phyloP scores from a whole-genome alignment of 2,113 vertebrate species.

The Andinoacara biseriatus region DNA sequence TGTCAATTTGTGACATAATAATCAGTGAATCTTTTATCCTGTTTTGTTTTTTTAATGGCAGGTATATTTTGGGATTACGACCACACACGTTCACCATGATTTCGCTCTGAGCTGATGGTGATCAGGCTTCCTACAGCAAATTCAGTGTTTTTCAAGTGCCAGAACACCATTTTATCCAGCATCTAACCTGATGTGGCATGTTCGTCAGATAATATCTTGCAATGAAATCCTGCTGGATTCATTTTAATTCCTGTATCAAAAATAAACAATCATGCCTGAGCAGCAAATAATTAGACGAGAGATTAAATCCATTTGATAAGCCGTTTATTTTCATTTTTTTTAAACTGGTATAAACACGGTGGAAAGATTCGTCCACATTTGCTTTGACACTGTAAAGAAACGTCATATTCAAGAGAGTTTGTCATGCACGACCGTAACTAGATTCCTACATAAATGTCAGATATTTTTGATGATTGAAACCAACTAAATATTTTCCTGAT shows the following conservation, averaged over 20 bases:
- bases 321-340: neutral
- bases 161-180: neutral
- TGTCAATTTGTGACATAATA: neutral
- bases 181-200: conserved; percentile 4
- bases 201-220: neutral
- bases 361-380: neutral
- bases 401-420: neutral
- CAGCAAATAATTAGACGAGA: neutral
- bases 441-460: neutral
- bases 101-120: neutral
- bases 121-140: neutral
- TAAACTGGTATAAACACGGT: neutral
- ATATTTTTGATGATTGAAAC: neutral
- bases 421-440: neutral
- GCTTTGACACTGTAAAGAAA: neutral
- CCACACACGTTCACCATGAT: neutral
- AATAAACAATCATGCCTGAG: neutral
- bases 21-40: neutral
- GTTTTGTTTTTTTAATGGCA: no score
- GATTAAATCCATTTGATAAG: neutral
- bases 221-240: neutral
- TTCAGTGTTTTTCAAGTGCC: neutral
- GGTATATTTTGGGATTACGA: neutral
- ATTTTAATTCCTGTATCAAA: conserved; percentile 16
- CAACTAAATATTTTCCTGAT: neutral